Percentiles rank a stretch among this genome's conserved stretches.
phyloP scores from a whole-genome alignment of 2,113 vertebrate species.

The Empidonax alnorum region DNA sequence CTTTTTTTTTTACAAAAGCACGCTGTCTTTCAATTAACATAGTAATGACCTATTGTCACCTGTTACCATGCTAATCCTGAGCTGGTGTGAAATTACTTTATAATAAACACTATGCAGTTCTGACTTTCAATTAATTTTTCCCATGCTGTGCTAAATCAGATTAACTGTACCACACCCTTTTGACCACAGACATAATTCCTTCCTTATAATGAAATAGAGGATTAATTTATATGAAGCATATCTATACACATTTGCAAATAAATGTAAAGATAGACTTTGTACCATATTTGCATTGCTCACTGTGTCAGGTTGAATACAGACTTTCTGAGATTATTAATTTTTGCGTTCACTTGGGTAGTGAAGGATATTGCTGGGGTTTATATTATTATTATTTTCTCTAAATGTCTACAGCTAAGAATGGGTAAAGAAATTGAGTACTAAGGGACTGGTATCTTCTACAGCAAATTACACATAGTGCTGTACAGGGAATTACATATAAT shows the following conservation, averaged over 20 bases:
- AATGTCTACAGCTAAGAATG: slow-evolving; percentile 25
- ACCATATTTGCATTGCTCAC: slow-evolving; percentile 41
- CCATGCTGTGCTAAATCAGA: slow-evolving; percentile 83
- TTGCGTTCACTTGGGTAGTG: slow-evolving; percentile 47
- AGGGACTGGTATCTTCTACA: background rate
- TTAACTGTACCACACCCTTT: slow-evolving; percentile 76
- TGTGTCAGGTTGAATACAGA: slow-evolving; percentile 43
- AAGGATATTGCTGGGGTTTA: slow-evolving; percentile 27
- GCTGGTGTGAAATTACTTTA: slow-evolving; percentile 85
- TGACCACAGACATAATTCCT: slow-evolving; percentile 78
- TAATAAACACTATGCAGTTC: slow-evolving; percentile 82
- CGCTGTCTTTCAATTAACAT: slow-evolving; percentile 81
- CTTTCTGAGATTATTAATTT: slow-evolving; percentile 69
- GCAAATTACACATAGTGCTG: background rate
- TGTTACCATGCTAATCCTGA: slow-evolving; percentile 80
- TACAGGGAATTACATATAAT: background rate
- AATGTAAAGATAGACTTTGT: slow-evolving; percentile 75
- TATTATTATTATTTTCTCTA: slow-evolving; percentile 54
- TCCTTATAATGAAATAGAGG: slow-evolving; percentile 76
- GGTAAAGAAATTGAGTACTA: slow-evolving; percentile 18
- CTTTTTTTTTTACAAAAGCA: slow-evolving; percentile 31
- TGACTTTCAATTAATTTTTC: slow-evolving; percentile 85
- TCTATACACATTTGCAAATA: slow-evolving; percentile 79
- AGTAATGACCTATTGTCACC: slow-evolving; percentile 80
- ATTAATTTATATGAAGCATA: slow-evolving; percentile 81